Evolutionary conservation across 2,113 vertebrate genomes (phyloP).

Genomic region (Gila orcuttii): DNA sequence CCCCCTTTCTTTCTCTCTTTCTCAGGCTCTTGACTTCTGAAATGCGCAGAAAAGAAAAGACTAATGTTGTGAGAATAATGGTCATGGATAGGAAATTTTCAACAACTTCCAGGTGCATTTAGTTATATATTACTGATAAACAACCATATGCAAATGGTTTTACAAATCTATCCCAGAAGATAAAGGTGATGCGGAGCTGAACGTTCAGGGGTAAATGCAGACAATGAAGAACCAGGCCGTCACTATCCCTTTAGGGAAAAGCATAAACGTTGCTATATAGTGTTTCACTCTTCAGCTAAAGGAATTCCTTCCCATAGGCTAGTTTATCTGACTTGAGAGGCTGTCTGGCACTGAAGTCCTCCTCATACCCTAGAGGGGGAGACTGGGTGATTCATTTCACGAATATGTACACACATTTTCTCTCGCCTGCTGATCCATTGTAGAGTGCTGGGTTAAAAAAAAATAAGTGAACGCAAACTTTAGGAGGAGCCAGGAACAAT

Average conservation of each 20-base stretch:
- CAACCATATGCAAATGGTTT: background rate
- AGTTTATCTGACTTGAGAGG: conserved; percentile 34
- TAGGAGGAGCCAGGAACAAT: conserved; percentile 1
- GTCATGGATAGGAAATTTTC: background rate
- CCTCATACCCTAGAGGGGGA: conserved; percentile 28
- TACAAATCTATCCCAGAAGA: conserved; percentile 14
- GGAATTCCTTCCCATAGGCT: conserved; percentile 32
- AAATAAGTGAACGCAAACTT: background rate
- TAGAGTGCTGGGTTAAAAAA: conserved; percentile 17
- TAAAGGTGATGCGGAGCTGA: background rate
- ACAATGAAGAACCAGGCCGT: background rate
- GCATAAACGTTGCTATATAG: background rate
- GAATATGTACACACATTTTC: conserved; percentile 51
- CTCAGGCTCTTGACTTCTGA: conserved; percentile 31
- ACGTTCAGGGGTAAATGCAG: background rate
- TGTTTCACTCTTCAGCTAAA: conserved; percentile 5
- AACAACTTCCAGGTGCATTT: background rate
- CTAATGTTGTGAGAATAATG: conserved; percentile 2
- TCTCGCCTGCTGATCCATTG: background rate
- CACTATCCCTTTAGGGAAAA: background rate
- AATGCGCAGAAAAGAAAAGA: conserved; percentile 28
- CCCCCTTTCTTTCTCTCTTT: conserved; percentile 32
- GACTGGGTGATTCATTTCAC: conserved; percentile 50
- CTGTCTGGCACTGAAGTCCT: conserved; percentile 30
- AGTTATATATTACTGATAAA: background rate